A percentile compares a stretch with the other conserved stretches of the same genome.
phyloP scores from a whole-genome alignment of 2,888 invertebrate species.

The Lissonota sp. region DNA sequence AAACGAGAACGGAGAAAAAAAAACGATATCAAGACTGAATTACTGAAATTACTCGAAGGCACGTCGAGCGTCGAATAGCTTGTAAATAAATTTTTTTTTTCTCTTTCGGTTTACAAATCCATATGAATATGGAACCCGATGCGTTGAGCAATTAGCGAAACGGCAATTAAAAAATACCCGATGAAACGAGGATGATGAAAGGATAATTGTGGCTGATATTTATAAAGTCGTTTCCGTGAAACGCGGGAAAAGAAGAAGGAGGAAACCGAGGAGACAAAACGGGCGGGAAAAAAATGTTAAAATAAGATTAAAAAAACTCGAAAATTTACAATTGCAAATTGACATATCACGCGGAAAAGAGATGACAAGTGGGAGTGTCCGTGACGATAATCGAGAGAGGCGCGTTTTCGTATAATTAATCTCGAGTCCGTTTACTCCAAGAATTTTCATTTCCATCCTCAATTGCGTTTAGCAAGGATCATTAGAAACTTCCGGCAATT shows the following conservation, averaged over 20 bases:
- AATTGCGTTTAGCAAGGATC: too few species aligned
- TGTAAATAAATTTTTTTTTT: not conserved
- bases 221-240: conserved; percentile 34
- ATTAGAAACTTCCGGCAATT: too few species aligned
- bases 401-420: conserved; percentile 18
- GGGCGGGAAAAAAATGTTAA: too few species aligned
- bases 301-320: conserved; percentile 48
- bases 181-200: conserved; percentile 35
- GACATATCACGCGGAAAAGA: not conserved
- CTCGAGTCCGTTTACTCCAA: too few species aligned
- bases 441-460: too few species aligned
- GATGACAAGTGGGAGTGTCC: not conserved
- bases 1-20: not conserved
- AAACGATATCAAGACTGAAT: not conserved
- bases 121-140: not conserved
- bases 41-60: conserved; percentile 7
- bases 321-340: conserved; percentile 58
- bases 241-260: conserved; percentile 27
- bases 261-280: conserved; percentile 32
- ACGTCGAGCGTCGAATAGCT: not conserved
- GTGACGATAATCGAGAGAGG: conserved; percentile 32
- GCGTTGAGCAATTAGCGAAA: conserved; percentile 1
- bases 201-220: conserved; percentile 20
- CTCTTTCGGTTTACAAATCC: not conserved
- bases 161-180: conserved; percentile 52